Conservation (phyloP, 2,888 invertebrate species). For the Sinotaia quadrata region DNA sequence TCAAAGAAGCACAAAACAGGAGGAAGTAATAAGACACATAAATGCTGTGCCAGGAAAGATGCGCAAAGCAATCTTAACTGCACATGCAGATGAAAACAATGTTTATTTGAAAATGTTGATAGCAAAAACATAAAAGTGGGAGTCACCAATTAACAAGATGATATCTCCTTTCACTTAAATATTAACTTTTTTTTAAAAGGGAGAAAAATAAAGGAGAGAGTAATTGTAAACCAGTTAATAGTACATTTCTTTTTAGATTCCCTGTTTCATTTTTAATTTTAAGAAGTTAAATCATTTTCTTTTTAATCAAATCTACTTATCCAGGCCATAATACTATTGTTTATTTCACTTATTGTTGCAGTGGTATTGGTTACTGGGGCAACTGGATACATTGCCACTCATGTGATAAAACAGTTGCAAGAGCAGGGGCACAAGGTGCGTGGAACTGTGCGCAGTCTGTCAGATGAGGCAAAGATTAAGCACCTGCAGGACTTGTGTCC, state of each 20-base stretch:
- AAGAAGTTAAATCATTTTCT: not conserved
- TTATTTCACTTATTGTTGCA: slow-evolving; percentile 30
- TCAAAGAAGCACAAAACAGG: no score
- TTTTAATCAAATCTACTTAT: not conserved
- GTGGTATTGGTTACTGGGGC: slow-evolving; percentile 75
- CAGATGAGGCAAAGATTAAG: slow-evolving; percentile 67
- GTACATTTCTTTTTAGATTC: not conserved
- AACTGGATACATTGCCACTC: slow-evolving; percentile 74
- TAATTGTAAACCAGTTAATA: no score
- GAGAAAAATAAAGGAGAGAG: no score
- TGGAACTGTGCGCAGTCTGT: slow-evolving; percentile 73
- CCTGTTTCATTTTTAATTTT: slow-evolving; percentile 8
- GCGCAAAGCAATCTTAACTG: no score
- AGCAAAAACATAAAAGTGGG: no score
- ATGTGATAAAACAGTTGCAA: slow-evolving; percentile 74
- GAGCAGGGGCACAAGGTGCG: slow-evolving; percentile 74
- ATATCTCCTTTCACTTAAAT: no score
- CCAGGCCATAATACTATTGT: not conserved
- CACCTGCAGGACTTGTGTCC: slow-evolving; percentile 67
- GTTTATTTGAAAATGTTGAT: no score
- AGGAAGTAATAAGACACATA: no score
- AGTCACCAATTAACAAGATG: no score
- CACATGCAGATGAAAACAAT: no score
- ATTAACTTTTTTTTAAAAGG: no score
- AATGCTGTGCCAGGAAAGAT: no score